phyloP scores from a whole-genome alignment of 2,113 vertebrate species.

The Tapirus terrestris region DNA sequence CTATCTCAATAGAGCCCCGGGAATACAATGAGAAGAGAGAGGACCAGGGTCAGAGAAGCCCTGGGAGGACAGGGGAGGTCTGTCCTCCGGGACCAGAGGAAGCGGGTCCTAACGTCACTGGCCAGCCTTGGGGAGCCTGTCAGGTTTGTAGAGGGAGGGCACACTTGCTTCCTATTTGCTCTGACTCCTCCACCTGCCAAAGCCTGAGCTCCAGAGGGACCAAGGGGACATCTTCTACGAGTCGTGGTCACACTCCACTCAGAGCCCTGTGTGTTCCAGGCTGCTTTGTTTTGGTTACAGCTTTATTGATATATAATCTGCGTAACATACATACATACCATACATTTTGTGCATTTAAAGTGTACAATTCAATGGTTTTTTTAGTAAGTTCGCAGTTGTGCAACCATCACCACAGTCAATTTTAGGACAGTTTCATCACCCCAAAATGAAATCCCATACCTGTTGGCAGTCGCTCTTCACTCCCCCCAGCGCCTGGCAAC shows the following conservation, averaged over 20 bases:
- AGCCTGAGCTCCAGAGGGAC: not conserved
- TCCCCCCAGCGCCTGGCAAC: rapidly evolving
- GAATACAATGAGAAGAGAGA: not conserved
- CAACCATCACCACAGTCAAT: not conserved
- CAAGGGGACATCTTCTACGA: not conserved
- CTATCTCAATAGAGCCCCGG: rapidly evolving
- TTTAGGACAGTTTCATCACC: not conserved
- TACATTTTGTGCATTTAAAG: not conserved
- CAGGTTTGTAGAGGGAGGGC: not conserved
- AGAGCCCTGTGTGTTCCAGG: not conserved
- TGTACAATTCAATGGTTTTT: too few relatives aligned
- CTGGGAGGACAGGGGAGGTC: too few relatives aligned
- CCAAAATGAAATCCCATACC: not conserved
- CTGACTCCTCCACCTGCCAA: rapidly evolving
- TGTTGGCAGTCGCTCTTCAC: rapidly evolving
- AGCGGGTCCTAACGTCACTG: not conserved
- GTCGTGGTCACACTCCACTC: not conserved
- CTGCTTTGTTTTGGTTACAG: too few relatives aligned
- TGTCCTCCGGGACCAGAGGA: not conserved
- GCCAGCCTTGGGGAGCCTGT: not conserved
- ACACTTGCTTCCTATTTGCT: rapidly evolving
- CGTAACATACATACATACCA: too few relatives aligned
- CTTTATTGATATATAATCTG: not conserved
- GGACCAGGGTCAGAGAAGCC: too few relatives aligned
- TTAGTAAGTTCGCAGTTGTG: not conserved